Evolutionary conservation across 2,888 invertebrate species (phyloP), one percentile per base, ranked within the genome.

Genomic region (Ichneumon xanthorius): DNA sequence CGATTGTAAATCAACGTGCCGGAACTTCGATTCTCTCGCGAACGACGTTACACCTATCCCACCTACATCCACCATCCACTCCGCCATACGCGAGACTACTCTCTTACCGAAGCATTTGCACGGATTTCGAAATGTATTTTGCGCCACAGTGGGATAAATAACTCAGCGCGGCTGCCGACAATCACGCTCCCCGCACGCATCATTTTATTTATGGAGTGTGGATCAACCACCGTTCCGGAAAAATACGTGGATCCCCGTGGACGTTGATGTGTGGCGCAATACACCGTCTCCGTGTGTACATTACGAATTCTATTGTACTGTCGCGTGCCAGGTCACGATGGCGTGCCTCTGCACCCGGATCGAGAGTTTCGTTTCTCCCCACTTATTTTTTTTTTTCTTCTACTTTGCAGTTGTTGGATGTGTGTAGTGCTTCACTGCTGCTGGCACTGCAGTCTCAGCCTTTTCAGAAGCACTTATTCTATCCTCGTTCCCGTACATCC

Each of bases 1-100:
- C 88, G 88, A 89, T 89, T 89, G 89, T 92, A 91, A 92, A 92
- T 92, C 92, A 92, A 86, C 77, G 89, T 82, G 85, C 70, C 85
- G 85, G 83, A 88, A 89, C 73, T 85, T 85, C 88, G 89, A 90
- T 90, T 90, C 89, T 82, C 84, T 71, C 86, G 87, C 82, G 88
- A 87, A 85, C 81, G 80, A 67, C 50, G 55, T 79, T 65, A 50
- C 19, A 26, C 37, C 48, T 55, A 14, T 65, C 63, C 16, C 19
- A 72, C n/a, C 40, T 63, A 61, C 33, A 75, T 73, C 75, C 30
- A 53, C 55, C 40, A 53, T 33, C 26, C 19, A 45, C 19, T 67
- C 40, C 19, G 40, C 45, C 71, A 19, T 53, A 71, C 33, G 45
- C 37, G 71, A 22, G 14, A 7, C 33, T 48, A 3, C 45, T 30